These are phyloP conservation scores for Sinella curviseta DNA, from an alignment of 1,140 invertebrate species.

Conservation along the genomic window DNA sequence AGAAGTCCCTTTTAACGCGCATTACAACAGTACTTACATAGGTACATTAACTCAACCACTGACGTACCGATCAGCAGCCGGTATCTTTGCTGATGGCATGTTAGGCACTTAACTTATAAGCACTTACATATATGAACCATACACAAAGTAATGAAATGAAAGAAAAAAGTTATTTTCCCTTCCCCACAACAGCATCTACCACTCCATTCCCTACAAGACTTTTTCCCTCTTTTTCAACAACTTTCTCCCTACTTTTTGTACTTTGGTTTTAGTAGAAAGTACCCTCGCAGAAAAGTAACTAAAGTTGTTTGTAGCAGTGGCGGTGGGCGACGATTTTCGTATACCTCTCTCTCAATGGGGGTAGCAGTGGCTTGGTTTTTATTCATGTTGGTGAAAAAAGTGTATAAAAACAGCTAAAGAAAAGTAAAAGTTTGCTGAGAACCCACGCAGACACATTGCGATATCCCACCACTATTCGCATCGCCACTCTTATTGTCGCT, in stretches of 20 bases:
- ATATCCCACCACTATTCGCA: too few species aligned
- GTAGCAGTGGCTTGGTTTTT: too few species aligned
- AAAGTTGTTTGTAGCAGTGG: background rate
- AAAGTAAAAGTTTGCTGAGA: too few species aligned
- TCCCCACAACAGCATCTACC: too few species aligned
- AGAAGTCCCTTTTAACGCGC: background rate
- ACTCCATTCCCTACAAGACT: background rate
- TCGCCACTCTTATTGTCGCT: too few species aligned
- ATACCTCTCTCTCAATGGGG: too few species aligned
- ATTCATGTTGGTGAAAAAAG: too few species aligned
- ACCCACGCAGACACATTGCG: too few species aligned
- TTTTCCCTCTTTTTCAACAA: background rate
- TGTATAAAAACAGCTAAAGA: too few species aligned
- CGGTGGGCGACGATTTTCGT: too few species aligned
- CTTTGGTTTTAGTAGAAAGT: constrained; percentile 7
- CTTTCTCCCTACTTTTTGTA: background rate
- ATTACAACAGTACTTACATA: too few species aligned
- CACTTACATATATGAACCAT: background rate
- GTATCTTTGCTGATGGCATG: background rate
- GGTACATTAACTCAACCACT: background rate
- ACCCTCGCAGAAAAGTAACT: background rate
- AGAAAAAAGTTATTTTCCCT: background rate
- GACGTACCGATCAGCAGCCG: background rate
- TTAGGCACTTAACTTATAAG: too few species aligned
- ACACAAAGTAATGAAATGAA: background rate